phyloP scores from a whole-genome alignment of 2,797 vertebrate species.

The Spatula clypeata region DNA sequence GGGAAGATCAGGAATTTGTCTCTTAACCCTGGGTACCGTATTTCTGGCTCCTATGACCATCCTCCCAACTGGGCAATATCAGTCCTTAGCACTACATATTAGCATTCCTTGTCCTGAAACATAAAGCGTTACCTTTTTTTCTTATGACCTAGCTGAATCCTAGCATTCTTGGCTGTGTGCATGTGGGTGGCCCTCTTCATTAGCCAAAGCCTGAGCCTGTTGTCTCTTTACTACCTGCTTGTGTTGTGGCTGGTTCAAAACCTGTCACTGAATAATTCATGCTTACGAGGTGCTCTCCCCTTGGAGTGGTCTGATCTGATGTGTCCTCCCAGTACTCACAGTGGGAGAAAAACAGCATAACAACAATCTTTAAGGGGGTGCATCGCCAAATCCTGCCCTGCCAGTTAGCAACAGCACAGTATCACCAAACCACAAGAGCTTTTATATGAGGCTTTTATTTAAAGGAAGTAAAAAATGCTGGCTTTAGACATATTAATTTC shows the following conservation, averaged over 20 bases:
- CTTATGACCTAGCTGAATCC: background rate
- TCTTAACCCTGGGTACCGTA: background rate
- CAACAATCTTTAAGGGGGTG: background rate
- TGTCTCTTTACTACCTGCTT: background rate
- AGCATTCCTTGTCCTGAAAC: background rate
- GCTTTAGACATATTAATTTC: conserved; percentile 39
- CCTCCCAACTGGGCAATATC: background rate
- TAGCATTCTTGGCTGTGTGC: background rate
- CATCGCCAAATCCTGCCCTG: background rate
- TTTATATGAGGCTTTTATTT: conserved; percentile 43
- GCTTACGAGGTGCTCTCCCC: background rate
- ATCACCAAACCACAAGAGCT: conserved; percentile 34
- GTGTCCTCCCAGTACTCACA: background rate
- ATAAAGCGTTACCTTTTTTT: background rate
- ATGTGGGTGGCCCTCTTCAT: background rate
- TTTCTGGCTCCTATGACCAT: conserved; percentile 3
- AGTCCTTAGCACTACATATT: background rate
- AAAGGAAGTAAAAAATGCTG: conserved; percentile 43
- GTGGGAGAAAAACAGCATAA: background rate
- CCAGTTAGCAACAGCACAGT: conserved; percentile 1
- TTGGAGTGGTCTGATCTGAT: background rate
- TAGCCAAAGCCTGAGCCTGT: background rate
- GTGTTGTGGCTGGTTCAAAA: background rate
- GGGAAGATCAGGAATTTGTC: conserved; percentile 10
- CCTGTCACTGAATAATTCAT: background rate